Percentiles rank a stretch among this genome's conserved stretches.
Evolutionary conservation across 2,797 vertebrate genomes (phyloP).

Genomic region (Florisuga fusca): DNA sequence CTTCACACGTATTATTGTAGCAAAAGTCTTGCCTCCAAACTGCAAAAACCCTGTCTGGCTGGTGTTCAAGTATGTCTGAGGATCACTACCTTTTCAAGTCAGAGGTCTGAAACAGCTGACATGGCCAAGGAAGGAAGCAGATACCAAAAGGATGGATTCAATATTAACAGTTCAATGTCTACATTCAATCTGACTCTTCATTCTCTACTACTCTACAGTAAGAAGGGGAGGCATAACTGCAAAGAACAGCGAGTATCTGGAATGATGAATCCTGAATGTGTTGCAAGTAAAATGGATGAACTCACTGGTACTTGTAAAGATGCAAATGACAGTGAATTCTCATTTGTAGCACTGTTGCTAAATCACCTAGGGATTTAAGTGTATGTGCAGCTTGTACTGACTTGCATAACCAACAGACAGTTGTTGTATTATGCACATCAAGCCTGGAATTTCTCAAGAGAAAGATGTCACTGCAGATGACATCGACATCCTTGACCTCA

Average conservation of each 20-base stretch:
- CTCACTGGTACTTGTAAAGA: background rate
- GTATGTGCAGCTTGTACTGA: background rate
- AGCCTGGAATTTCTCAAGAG: constrained; percentile 7
- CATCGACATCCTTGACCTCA: background rate
- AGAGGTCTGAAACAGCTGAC: background rate
- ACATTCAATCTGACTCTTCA: background rate
- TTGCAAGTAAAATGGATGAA: background rate
- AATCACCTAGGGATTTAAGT: background rate
- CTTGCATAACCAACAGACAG: background rate
- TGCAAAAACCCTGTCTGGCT: background rate
- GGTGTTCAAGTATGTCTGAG: background rate
- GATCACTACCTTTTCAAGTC: background rate
- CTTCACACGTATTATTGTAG: background rate
- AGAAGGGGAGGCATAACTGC: background rate
- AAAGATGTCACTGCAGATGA: background rate
- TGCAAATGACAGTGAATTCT: background rate
- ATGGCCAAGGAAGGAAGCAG: background rate
- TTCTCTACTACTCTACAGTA: background rate
- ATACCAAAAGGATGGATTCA: background rate
- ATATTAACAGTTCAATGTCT: background rate
- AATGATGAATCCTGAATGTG: background rate
- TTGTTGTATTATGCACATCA: background rate
- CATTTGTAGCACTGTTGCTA: background rate
- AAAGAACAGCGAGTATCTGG: background rate
- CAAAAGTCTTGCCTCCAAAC: background rate